These are phyloP conservation scores for Philonicus albiceps DNA, from an alignment of 2,888 invertebrate genomes.

Conservation along the genomic window DNA sequence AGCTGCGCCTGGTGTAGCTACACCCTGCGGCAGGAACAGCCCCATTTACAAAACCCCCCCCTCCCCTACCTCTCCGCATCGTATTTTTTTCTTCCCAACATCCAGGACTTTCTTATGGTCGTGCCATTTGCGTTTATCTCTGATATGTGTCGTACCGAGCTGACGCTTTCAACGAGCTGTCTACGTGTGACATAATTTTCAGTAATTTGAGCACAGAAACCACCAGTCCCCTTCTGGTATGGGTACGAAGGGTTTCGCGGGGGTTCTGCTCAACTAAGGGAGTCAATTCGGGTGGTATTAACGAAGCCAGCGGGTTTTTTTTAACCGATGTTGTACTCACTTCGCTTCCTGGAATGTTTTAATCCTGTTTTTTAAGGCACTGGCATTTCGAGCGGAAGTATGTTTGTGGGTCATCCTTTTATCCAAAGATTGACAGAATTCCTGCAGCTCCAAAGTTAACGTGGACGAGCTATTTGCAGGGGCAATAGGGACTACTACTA, in stretches of 20 bases:
- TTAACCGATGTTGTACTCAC: background rate
- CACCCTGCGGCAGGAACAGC: background rate
- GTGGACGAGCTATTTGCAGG: background rate
- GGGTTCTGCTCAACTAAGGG: background rate
- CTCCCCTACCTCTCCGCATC: background rate
- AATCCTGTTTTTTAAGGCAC: background rate
- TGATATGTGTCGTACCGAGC: conserved; percentile 3
- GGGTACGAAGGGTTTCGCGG: too few relatives aligned
- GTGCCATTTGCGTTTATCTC: conserved; percentile 20
- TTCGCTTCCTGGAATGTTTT: background rate
- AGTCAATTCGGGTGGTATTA: conserved; percentile 3
- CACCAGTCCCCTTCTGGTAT: background rate
- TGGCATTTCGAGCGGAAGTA: background rate
- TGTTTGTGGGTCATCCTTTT: conserved; percentile 6
- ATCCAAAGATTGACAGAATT: background rate
- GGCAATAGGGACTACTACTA: background rate
- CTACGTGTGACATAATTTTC: conserved; percentile 32
- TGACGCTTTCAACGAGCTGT: conserved; percentile 25
- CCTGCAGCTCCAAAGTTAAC: background rate
- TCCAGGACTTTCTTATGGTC: background rate
- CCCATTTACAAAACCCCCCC: too few relatives aligned
- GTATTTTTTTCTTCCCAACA: background rate
- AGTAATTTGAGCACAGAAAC: conserved; percentile 2
- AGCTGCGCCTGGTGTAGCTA: background rate
- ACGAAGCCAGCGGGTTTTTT: conserved; percentile 4